Evolutionary conservation across 2,113 vertebrate species (phyloP), one percentile per base, ranked within the genome.

Genomic region (Erythrocercus mccallii): DNA sequence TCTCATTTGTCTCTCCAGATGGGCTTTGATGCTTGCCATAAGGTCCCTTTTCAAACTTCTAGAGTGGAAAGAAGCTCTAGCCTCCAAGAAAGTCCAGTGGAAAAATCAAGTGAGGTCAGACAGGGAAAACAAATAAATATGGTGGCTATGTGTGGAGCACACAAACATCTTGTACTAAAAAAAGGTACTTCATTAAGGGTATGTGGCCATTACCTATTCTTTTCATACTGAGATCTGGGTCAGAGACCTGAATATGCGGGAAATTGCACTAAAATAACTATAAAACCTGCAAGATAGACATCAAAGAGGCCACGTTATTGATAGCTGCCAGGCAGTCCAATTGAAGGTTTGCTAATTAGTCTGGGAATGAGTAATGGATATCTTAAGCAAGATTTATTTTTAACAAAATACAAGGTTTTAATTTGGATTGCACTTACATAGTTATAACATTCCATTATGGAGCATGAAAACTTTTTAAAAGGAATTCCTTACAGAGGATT

Each of bases 341-440:
- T 9, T 78, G 68, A 82, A 95, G 71, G 57, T 84, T 93, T 95
- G 79, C 48, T 89, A 33, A 94, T 86, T 85, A 92, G 64, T 84
- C 69, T 15, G 21, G 94, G 97, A 97, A 94, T 95, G 62, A 91
- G 72, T 92, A 97, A 95, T 91, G 44, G 77, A 77, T 93, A 45
- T 78, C 84, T 97, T 89, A 65, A 97, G 81, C 50, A 80, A 94
- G 68, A 66, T 37, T 92, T 90, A 68, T 81, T 97, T 97, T 97
- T 96, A 94, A 91, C 84, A 95, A 96, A 96, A 91, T 72, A 95
- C 88, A 93, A 94, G 70, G 45, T 95, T 97, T 97, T 95, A 64
- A 90, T 94, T 97, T 84, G 94, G 53, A 92, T 91, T 81, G 23
- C 1, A 15, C 44, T 81, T 95, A 72, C 30, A 30, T 58, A 37